Percentiles rank a stretch among this genome's conserved stretches.
Conservation (phyloP, 2,888 invertebrate species). For the Dusona sp. region DNA sequence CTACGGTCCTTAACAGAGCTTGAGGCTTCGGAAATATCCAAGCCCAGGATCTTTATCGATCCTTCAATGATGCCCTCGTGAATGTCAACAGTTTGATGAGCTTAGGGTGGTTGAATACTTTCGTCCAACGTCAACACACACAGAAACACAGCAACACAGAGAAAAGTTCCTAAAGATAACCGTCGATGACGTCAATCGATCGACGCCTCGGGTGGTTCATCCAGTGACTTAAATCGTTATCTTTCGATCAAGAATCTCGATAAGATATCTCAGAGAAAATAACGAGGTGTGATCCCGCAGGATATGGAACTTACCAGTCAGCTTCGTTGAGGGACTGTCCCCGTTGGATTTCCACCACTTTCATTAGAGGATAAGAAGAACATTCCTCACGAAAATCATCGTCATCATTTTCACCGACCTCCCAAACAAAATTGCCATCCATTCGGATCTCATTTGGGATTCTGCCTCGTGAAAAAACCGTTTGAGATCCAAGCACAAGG, state of each 20-base stretch:
- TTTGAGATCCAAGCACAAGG: not conserved
- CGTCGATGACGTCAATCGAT: slow-evolving; percentile 12
- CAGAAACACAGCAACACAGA: not conserved
- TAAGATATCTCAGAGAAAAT: slow-evolving; percentile 16
- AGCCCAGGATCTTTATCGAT: not conserved
- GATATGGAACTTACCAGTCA: slow-evolving; percentile 18
- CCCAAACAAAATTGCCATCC: slow-evolving; percentile 18
- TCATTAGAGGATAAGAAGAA: not conserved
- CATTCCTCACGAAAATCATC: slow-evolving; percentile 16
- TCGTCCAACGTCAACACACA: not conserved
- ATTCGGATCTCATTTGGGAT: slow-evolving; percentile 26
- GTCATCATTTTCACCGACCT: slow-evolving; percentile 7
- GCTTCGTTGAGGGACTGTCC: not conserved
- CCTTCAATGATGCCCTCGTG: not conserved
- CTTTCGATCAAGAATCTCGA: slow-evolving; percentile 21
- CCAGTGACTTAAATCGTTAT: slow-evolving; percentile 1
- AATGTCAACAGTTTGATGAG: not conserved
- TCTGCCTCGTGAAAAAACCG: slow-evolving; percentile 1
- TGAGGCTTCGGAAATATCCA: not conserved
- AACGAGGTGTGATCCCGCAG: slow-evolving; percentile 10
- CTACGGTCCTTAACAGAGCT: not conserved
- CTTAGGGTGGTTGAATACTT: not conserved
- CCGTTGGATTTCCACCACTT: not conserved
- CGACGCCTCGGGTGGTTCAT: not conserved
- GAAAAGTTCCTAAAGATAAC: not conserved